phyloP scores from a whole-genome alignment of 1,140 invertebrate species.

The Drosophila virilis region DNA sequence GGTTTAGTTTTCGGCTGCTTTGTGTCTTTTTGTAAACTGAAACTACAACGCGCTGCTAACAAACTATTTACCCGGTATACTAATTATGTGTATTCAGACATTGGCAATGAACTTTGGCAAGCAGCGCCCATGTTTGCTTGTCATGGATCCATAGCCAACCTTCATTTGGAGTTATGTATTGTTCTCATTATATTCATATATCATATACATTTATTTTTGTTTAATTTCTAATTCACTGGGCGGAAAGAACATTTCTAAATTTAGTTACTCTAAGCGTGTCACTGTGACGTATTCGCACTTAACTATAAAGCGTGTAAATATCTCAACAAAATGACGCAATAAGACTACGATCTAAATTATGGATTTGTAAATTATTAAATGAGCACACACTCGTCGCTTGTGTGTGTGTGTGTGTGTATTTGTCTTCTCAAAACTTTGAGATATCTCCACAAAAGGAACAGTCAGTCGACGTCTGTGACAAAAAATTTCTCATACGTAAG shows the following conservation, averaged over 20 bases:
- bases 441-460: not conserved
- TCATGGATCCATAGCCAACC: slow-evolving; percentile 55
- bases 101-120: slow-evolving; percentile 65
- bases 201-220: slow-evolving; percentile 1
- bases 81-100: slow-evolving; percentile 35
- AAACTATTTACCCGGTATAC: slow-evolving; percentile 14
- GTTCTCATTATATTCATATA: not conserved
- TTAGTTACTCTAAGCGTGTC: slow-evolving; percentile 24
- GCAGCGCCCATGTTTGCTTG: slow-evolving; percentile 48
- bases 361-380: slow-evolving; percentile 1
- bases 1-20: slow-evolving; percentile 11
- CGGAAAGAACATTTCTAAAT: slow-evolving; percentile 35
- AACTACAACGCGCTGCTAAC: slow-evolving; percentile 4
- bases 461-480: not conserved
- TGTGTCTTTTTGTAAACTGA: slow-evolving; percentile 22
- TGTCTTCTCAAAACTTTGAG: not conserved
- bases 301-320: slow-evolving; percentile 40
- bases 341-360: slow-evolving; percentile 10
- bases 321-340: slow-evolving; percentile 48
- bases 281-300: slow-evolving; percentile 36
- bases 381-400: not conserved
- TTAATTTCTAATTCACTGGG: slow-evolving; percentile 23
- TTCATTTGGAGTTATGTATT: slow-evolving; percentile 27
- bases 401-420: not conserved
- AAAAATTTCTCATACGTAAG: slow-evolving; percentile 20